Evolutionary conservation across 2,797 vertebrate species (phyloP), one percentile per base, ranked within the genome.

Genomic region (Meda fulgida): DNA sequence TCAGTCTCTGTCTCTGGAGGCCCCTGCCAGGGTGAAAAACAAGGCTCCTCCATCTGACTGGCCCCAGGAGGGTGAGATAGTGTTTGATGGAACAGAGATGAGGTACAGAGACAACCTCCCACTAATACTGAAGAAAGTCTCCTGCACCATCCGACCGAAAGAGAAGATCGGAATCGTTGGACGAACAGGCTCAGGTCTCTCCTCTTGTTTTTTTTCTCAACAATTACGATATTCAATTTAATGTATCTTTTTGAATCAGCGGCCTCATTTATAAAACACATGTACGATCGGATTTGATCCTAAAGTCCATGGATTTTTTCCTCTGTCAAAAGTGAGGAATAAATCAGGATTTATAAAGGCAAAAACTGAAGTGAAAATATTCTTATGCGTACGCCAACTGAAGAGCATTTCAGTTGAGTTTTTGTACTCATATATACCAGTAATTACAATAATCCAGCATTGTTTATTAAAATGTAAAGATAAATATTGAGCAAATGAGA

Each of bases 101-200:
- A 94, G 95, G 60, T 98, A 98, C 91, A 92, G 96, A 85, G 96
- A 97, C 87, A 97, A 97, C 83, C 94, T 98, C 43, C 97, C 97
- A 2, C 93, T 97, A 85, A 96, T 98, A 31, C 94, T 98, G 36
- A 97, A 97, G 94, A 97, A 96, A 90, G 94, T 98, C 38, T 97
- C 97, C 89, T 97, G 96, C 93, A 96, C 94, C 79, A 95, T 98
- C 91, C 95, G 95, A 84, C 96, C 97, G 0, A 97, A 97, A 89
- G 97, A 98, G 85, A 98, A 98, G 93, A 93, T 98, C 7, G 97
- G 97, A 86, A 98, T 98, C 1, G 96, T 98, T 71, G 97, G 97
- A 23, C 95, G 97, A 73, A 98, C 97, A 0, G 97, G 97, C 69
- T 98, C 97, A 91, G 97, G 97, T 96, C 9, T 70, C 69, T 87